Conservation (phyloP, 2,888 invertebrate genomes). For the Pachycephus smyrnensis region DNA sequence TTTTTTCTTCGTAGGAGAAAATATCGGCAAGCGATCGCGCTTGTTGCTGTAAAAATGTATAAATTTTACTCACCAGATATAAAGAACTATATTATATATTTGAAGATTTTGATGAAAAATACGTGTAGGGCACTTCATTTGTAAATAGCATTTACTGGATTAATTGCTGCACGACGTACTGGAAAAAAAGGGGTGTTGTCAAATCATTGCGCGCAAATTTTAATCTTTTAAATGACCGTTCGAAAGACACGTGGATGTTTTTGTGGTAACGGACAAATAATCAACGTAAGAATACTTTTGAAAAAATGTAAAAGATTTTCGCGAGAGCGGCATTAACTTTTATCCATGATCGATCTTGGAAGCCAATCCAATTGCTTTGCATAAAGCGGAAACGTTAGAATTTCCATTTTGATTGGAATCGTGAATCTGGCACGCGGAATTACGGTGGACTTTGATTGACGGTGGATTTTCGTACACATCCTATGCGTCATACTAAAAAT, state of each 20-base stretch:
- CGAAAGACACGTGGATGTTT: neutral
- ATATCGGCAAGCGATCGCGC: constrained; percentile 2
- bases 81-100: neutral
- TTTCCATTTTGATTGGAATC: constrained; percentile 22
- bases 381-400: constrained; percentile 15
- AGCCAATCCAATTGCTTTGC: constrained; percentile 1
- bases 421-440: constrained; percentile 16
- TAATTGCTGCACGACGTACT: neutral
- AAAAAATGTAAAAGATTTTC: neutral
- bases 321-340: neutral
- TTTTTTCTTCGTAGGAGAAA: constrained; percentile 7
- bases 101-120: neutral
- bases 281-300: neutral
- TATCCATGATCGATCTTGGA: neutral
- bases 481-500: neutral
- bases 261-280: neutral
- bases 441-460: constrained; percentile 19
- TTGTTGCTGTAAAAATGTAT: constrained; percentile 15
- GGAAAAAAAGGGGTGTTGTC: neutral
- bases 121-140: neutral
- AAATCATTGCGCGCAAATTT: too few relatives aligned
- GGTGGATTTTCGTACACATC: neutral
- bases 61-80: neutral
- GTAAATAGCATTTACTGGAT: neutral
- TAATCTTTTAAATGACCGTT: neutral